Conservation (phyloP, 2,113 vertebrate genomes). For the Tetraodon nigroviridis region DNA sequence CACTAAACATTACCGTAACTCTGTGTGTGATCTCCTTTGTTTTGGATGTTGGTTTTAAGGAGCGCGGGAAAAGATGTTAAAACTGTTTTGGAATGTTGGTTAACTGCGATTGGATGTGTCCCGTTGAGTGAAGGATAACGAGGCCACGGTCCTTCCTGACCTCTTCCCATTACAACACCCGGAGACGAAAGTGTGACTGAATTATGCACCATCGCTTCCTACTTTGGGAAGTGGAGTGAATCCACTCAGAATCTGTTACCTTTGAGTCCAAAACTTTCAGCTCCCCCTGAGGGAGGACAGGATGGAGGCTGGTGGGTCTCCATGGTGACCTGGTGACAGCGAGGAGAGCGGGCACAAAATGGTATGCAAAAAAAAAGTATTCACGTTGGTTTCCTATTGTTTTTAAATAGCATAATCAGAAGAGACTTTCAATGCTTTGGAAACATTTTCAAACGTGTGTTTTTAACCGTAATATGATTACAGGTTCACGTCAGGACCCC, state of each 20-base stretch:
- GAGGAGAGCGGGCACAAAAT: neutral
- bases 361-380: too few species aligned
- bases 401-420: too few species aligned
- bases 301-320: slow-evolving; percentile 31
- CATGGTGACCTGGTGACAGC: slow-evolving; percentile 26
- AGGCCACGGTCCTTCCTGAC: too few species aligned
- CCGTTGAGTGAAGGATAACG: too few species aligned
- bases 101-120: too few species aligned
- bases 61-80: too few species aligned
- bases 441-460: too few species aligned
- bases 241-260: slow-evolving; percentile 72
- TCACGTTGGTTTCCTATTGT: too few species aligned
- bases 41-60: neutral
- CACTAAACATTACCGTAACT: slow-evolving; percentile 77
- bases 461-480: too few species aligned
- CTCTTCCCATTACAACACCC: slow-evolving; percentile 50
- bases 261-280: slow-evolving; percentile 56
- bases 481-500: too few species aligned
- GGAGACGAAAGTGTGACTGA: slow-evolving; percentile 72
- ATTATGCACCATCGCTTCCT: slow-evolving; percentile 77
- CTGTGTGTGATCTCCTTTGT: slow-evolving; percentile 72
- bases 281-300: slow-evolving; percentile 51
- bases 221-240: slow-evolving; percentile 83
- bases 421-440: too few species aligned
- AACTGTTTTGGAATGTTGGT: too few species aligned